phyloP scores from a whole-genome alignment of 2,888 invertebrate genomes.

The Thymelicus lineola region DNA sequence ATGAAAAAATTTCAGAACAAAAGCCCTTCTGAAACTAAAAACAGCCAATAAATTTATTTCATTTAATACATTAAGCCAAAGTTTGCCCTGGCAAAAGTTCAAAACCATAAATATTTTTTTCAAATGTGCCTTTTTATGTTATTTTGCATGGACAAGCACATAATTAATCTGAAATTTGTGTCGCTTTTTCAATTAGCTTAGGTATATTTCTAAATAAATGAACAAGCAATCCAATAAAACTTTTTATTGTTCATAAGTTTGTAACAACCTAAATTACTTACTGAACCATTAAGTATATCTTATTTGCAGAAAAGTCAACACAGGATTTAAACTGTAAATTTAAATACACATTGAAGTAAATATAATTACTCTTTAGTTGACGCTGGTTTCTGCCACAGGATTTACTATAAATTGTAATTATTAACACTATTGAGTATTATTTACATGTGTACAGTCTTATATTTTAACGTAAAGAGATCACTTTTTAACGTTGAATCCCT shows the following conservation, averaged over 20 bases:
- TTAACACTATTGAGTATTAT: conserved; percentile 83
- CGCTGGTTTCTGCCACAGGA: conserved; percentile 57
- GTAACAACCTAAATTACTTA: conserved; percentile 58
- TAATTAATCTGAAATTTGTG: too few species aligned
- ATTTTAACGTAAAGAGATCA: conserved; percentile 84
- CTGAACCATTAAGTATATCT: conserved; percentile 53
- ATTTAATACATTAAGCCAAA: too few species aligned
- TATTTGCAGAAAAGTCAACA: conserved; percentile 48
- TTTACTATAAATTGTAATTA: conserved; percentile 58
- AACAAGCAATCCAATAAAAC: conserved; percentile 44
- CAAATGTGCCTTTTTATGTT: too few species aligned
- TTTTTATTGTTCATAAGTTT: conserved; percentile 55
- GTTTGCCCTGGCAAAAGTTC: too few species aligned
- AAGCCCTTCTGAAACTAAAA: too few species aligned
- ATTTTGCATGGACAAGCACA: too few species aligned
- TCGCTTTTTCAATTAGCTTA: too few species aligned
- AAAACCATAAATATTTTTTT: too few species aligned
- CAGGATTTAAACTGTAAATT: conserved; percentile 37
- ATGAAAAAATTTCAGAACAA: too few species aligned
- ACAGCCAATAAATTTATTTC: too few species aligned
- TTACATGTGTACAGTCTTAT: conserved; percentile 85
- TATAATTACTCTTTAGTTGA: conserved; percentile 46
- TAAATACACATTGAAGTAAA: conserved; percentile 35
- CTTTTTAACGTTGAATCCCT: conserved; percentile 94
- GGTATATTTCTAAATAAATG: conserved; percentile 9